Evolutionary conservation across 2,888 invertebrate species (phyloP).

Genomic region (Cerceris ruficornis): DNA sequence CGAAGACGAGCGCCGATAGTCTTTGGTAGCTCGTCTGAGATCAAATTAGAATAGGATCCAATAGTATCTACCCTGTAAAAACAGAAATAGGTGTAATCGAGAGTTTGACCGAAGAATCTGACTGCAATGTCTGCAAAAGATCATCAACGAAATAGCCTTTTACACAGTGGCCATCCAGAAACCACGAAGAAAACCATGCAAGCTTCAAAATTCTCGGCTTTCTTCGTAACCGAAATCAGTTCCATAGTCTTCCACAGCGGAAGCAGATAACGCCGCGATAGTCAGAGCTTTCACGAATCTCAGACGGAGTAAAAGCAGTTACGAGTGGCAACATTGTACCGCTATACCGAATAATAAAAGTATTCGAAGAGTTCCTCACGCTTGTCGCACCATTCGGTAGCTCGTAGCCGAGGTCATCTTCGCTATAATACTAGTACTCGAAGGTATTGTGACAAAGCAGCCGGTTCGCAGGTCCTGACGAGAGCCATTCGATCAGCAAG

Average conservation of each 20-base stretch:
- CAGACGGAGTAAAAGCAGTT: slow-evolving; percentile 33
- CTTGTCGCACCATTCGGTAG: not conserved
- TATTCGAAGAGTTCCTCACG: slow-evolving; percentile 4
- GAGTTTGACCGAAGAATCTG: too few relatives aligned
- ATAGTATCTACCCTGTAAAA: too few relatives aligned
- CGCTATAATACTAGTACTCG: slow-evolving; percentile 28
- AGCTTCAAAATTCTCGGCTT: too few relatives aligned
- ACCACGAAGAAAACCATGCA: too few relatives aligned
- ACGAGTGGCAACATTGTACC: slow-evolving; percentile 31
- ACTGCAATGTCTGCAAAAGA: too few relatives aligned
- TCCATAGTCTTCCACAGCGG: slow-evolving; percentile 10
- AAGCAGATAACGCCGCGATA: slow-evolving; percentile 46
- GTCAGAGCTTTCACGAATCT: slow-evolving; percentile 43
- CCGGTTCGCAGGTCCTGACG: slow-evolving; percentile 85
- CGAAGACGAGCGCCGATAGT: too few relatives aligned
- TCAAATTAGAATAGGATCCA: too few relatives aligned
- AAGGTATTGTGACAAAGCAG: slow-evolving; percentile 65
- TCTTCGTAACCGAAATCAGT: not conserved
- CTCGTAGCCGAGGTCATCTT: slow-evolving; percentile 24
- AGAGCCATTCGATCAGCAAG: slow-evolving; percentile 87
- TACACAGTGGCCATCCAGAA: too few relatives aligned
- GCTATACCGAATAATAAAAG: not conserved
- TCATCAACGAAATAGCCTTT: too few relatives aligned
- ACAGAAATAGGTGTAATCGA: too few relatives aligned
- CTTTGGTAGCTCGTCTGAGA: too few relatives aligned